Evolutionary conservation across 2,797 vertebrate species (phyloP).

Genomic region (Halcyon chelicuti): DNA sequence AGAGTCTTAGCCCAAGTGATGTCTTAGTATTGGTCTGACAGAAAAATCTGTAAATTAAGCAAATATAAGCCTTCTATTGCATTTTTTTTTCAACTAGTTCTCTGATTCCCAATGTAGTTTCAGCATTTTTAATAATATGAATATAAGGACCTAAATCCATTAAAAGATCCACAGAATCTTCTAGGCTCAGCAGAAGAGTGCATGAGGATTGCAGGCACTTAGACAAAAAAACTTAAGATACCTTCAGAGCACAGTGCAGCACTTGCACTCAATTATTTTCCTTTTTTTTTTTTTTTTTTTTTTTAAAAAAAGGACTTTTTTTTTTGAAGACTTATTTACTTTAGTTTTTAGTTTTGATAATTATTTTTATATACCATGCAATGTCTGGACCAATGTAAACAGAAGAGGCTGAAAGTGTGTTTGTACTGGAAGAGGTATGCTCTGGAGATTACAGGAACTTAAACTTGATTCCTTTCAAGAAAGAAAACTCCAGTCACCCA

Average conservation of each 20-base stretch:
- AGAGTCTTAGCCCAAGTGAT: not conserved
- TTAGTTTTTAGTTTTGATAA: not conserved
- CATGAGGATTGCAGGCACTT: not conserved
- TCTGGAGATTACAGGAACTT: not conserved
- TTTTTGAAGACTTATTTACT: too few relatives aligned
- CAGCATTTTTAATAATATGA: not conserved
- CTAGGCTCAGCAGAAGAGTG: not conserved
- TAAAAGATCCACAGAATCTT: not conserved
- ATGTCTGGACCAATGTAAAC: not conserved
- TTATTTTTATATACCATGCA: not conserved
- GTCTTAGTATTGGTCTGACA: not conserved
- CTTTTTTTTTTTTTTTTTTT: not conserved
- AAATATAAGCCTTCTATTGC: not conserved
- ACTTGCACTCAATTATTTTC: not conserved
- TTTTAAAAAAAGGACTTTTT: not conserved
- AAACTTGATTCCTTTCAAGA: not conserved
- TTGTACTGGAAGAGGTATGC: not conserved
- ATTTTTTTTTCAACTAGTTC: not conserved
- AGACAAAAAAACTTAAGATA: not conserved
- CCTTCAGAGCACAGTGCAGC: not conserved
- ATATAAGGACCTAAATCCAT: not conserved
- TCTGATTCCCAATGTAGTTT: not conserved
- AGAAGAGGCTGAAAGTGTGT: accelerated
- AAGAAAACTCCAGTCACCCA: not conserved
- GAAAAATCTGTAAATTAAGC: not conserved